Base-by-base conservation (phyloP, 2,888 invertebrate genomes). In the Xylophagus ater region DNA sequence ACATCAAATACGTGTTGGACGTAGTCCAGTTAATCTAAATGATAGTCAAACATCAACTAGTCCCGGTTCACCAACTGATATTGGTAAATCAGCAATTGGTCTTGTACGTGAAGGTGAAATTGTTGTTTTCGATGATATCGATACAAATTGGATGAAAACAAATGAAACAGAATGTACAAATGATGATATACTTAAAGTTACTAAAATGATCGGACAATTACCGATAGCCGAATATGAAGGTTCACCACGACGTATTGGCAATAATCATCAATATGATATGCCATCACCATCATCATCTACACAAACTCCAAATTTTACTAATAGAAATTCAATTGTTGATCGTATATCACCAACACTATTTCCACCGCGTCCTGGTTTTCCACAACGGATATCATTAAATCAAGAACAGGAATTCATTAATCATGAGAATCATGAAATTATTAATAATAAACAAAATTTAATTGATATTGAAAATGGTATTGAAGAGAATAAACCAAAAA, bases 221-320 rank as follows among this genome's bases (percentile, higher is more conserved):
- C 89, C 89, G n/a, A 90, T 92, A 51, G 88, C 90, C 14, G 87
- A 90, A 57, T 92, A 92, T 59, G 88, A 90, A 51, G 89, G 87
- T 12, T 90, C 89, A 28, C 90, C 90, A 12, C 69, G 88, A 50
- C 74, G 90, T 50, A 89, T 89, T 59, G 89, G 88, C 4, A 73
- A 77, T 34, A n/a, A n/a, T 14, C 42, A 49, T 41, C 47, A 52
- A 19, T 45, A 51, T 19, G 42, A 45, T 21, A 20, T 31, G 20
- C 17, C 23, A 9, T n/a, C n/a, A n/a, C n/a, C n/a, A n/a, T n/a
- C n/a, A n/a, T n/a, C n/a, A n/a, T n/a, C n/a, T n/a, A n/a, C n/a
- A n/a, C n/a, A n/a, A n/a, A n/a, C n/a, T n/a, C n/a, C n/a, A n/a
- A 23, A 17, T 36, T 18, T 17, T 10, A 21, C 3, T 34, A 28